Evolutionary conservation across 2,797 vertebrate species (phyloP), one percentile per base, ranked within the genome.

Genomic region (Coccyzus lansbergi): DNA sequence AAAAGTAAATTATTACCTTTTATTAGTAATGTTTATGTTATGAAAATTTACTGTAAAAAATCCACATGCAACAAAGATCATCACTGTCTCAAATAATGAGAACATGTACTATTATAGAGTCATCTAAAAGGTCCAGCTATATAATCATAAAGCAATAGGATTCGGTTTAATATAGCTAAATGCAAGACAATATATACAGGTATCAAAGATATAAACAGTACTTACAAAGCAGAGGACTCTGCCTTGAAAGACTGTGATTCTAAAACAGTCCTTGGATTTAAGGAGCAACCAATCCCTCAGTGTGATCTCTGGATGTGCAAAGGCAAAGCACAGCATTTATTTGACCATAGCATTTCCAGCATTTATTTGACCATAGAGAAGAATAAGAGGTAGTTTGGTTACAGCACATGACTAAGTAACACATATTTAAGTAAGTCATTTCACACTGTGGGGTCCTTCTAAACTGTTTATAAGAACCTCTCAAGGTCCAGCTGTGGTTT

Each of bases 311-410:
- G 63, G 29, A 81, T 51, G 58, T 48, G 34, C 42, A 84, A 69
- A 72, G 59, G 56, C 2, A 4, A n/a, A n/a, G n/a, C n/a, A n/a
- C n/a, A n/a, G n/a, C n/a, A n/a, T n/a, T n/a, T 87, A 82, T 88
- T 87, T 91, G 74, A 90, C 64, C 55, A 52, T 8, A 40, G 64
- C n/a, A n/a, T n/a, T n/a, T n/a, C n/a, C n/a, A n/a, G n/a, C n/a
- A n/a, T n/a, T n/a, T 87, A 82, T 88, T 87, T 91, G 74, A 90
- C 64, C 55, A 52, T 8, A 40, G 64, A 91, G 49, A 89, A 85
- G 58, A 88, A 83, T 53, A 15, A 81, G 72, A 79, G 21, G 34
- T 51, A 69, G 64, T 42, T 89, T 87, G 75, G 82, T 75, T 89
- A 83, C 28, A 89, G 34, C 76, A 62, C 70, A 8, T 58, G 87